Evolutionary conservation across 1,140 invertebrate species (phyloP), one percentile per base, ranked within the genome.

Genomic region (Parasteatoda tepidariorum): DNA sequence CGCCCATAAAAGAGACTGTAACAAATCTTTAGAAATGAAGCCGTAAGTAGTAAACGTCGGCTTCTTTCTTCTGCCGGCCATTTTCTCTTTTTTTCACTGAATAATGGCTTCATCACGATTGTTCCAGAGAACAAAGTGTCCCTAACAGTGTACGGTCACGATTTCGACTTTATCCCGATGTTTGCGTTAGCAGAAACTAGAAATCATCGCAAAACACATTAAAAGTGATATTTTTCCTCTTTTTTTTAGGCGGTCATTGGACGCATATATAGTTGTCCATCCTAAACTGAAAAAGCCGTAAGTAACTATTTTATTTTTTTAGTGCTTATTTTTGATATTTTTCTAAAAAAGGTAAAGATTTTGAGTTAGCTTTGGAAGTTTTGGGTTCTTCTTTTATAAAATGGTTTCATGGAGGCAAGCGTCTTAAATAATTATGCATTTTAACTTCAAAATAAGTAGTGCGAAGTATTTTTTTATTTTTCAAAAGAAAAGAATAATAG

Each of bases 41-140:
- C 26, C 26, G 28, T 33, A n/a, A n/a, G 28, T 26, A 30, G 11
- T 24, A 30, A 24, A 62, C 38, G 74, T 59, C 33, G 33, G 34
- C 54, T 66, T 54, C 61, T 7, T 26, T 18, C 31, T 34, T 74
- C 54, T 30, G n/a, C 22, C 67, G 15, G 33, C 26, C 26, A 38
- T 79, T 26, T 59, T 59, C 57, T 59, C 24, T 59, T 59, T 59
- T 22, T 26, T 59, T 6, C 24, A n/a, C 18, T 9, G 33, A 30
- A 38, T 79, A 79, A 79, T 79, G 76, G 66, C 76, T 79, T 79
- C 33, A 79, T 79, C 76, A 79, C 76, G 76, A 79, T 79, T 79
- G 76, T 79, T 79, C 33, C 28, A 33, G 34, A 15, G 76, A 79
- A 78, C 74, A 78, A 78, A 78, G 62, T 67, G 54, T 18, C 74